Percentiles rank a stretch among this genome's conserved stretches.
phyloP scores from a whole-genome alignment of 1,140 invertebrate species.

The Potamilus streckersoni region DNA sequence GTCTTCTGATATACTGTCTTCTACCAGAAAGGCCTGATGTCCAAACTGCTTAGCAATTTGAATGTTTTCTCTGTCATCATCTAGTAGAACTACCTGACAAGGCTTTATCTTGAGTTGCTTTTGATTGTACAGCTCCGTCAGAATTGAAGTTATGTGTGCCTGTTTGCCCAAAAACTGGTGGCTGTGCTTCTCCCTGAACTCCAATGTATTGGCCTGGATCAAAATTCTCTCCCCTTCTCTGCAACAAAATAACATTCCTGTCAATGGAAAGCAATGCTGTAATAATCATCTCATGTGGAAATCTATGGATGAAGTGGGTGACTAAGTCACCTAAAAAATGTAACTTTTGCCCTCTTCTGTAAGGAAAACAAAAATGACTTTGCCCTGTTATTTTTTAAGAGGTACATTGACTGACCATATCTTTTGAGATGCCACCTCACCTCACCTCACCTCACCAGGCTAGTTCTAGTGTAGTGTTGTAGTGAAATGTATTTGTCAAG shows the following conservation, averaged over 20 bases:
- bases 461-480: no score
- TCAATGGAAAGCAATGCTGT: no score
- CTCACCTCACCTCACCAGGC: no score
- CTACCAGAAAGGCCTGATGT: conserved; percentile 50
- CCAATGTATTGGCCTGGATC: conserved; percentile 47
- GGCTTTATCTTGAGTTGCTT: conserved; percentile 49
- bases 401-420: no score
- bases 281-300: no score
- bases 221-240: conserved; percentile 41
- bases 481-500: no score
- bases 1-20: conserved; percentile 49
- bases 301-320: no score
- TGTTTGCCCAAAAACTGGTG: conserved; percentile 55
- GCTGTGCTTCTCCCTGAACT: conserved; percentile 43
- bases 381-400: no score
- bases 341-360: no score
- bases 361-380: no score
- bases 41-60: conserved; percentile 49
- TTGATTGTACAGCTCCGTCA: conserved; percentile 51
- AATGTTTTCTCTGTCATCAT: conserved; percentile 56
- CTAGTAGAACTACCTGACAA: conserved; percentile 53
- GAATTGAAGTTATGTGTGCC: conserved; percentile 55
- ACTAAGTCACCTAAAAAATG: no score
- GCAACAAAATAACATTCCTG: conserved; percentile 28
- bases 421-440: no score